Conservation (phyloP, 1,140 invertebrate species). For the Penaeus indicus region DNA sequence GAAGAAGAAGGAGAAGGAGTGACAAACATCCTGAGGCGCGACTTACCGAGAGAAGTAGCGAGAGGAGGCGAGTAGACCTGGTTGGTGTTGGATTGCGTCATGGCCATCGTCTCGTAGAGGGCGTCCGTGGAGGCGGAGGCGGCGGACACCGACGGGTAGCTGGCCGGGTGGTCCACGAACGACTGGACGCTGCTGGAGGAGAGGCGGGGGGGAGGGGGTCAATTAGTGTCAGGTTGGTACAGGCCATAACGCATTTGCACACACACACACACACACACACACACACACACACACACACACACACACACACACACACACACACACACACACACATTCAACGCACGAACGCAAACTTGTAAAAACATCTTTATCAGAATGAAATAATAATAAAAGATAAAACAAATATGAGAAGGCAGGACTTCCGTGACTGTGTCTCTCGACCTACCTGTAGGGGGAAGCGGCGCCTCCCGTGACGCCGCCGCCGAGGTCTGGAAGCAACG, state of each 20-base stretch:
- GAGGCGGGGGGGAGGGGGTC: slow-evolving; percentile 40
- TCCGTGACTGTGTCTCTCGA: background rate
- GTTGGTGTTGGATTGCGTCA: slow-evolving; percentile 79
- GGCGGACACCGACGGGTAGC: slow-evolving; percentile 75
- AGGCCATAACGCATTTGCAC: background rate
- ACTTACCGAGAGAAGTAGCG: slow-evolving; percentile 80
- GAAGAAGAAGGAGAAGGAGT: background rate
- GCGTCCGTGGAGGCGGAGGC: slow-evolving; percentile 73
- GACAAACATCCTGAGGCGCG: no score
- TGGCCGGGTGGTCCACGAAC: slow-evolving; percentile 71
- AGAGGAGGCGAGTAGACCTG: slow-evolving; percentile 84
- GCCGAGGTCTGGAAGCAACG: slow-evolving; percentile 48
- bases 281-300: background rate
- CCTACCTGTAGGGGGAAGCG: slow-evolving; percentile 53
- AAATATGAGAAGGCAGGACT: no score
- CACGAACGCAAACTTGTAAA: background rate
- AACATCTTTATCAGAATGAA: background rate
- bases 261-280: background rate
- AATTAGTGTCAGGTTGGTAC: no score
- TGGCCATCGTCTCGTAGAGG: slow-evolving; percentile 82
- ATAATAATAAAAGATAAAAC: background rate
- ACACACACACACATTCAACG: background rate
- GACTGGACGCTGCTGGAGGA: slow-evolving; percentile 71
- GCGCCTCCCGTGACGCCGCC: slow-evolving; percentile 40
- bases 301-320: background rate